Evolutionary conservation across 1,140 invertebrate genomes (phyloP).

Genomic region (Anoplolepis gracilipes): DNA sequence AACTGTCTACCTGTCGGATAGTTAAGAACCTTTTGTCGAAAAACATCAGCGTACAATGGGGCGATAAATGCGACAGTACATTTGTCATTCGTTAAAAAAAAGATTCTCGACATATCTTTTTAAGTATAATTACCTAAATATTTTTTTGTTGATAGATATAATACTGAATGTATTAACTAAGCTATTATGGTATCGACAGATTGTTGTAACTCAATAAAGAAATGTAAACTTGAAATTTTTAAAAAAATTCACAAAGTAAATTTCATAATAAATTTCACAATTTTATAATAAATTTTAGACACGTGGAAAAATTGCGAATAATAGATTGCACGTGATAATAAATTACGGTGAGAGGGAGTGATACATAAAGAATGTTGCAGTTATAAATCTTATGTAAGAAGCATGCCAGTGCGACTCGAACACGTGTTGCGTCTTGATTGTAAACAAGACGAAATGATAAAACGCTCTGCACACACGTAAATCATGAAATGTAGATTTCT

Average conservation of each 20-base stretch:
- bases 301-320: neutral
- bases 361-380: neutral
- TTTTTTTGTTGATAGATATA: neutral
- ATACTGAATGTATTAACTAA: too few species aligned
- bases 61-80: neutral
- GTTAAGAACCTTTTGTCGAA: neutral
- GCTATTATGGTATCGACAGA: neutral
- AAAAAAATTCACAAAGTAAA: neutral
- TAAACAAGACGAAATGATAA: neutral
- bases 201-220: neutral
- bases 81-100: neutral
- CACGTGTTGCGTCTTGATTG: neutral
- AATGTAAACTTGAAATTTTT: neutral
- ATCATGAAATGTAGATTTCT: neutral
- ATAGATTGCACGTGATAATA: neutral
- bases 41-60: neutral
- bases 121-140: neutral
- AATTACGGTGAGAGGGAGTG: too few species aligned
- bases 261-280: neutral
- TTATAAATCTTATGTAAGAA: neutral
- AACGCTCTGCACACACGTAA: neutral
- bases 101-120: neutral
- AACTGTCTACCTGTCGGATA: neutral
- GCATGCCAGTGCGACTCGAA: neutral
- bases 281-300: neutral